These are phyloP conservation scores for Nemotelus nigrinus DNA, from an alignment of 2,888 invertebrate genomes.

Conservation along the genomic window DNA sequence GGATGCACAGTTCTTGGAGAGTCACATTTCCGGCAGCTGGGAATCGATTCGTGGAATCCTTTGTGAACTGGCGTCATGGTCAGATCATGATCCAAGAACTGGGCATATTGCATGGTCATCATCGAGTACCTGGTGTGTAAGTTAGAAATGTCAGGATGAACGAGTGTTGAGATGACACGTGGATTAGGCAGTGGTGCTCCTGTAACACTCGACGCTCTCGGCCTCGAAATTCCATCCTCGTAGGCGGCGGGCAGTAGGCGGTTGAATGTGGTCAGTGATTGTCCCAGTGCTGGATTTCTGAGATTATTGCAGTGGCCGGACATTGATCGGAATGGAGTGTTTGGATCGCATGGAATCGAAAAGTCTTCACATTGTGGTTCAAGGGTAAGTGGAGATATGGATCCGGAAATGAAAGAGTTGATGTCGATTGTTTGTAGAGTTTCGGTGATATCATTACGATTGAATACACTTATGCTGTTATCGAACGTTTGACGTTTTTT, in stretches of 20 bases:
- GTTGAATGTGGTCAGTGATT: conserved; percentile 85
- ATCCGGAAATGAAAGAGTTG: conserved; percentile 73
- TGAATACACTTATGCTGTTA: conserved; percentile 67
- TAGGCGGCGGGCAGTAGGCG: conserved; percentile 86
- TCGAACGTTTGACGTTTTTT: conserved; percentile 81
- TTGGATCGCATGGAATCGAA: conserved; percentile 76
- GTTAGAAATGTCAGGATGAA: conserved; percentile 92
- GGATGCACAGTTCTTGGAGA: conserved; percentile 88
- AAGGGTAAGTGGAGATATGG: conserved; percentile 68
- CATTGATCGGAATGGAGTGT: conserved; percentile 73
- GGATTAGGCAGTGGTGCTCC: conserved; percentile 86
- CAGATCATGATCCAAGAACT: conserved; percentile 93
- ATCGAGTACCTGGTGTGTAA: conserved; percentile 87
- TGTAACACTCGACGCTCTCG: conserved; percentile 77
- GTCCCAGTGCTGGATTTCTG: conserved; percentile 82
- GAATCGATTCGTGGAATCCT: conserved; percentile 90
- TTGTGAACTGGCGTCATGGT: conserved; percentile 94
- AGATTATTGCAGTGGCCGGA: conserved; percentile 91
- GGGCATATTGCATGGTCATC: conserved; percentile 95
- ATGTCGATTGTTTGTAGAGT: conserved; percentile 83
- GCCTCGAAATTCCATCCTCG: conserved; percentile 88
- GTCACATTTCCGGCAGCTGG: conserved; percentile 89
- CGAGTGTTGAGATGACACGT: conserved; percentile 83
- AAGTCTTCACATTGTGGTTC: conserved; percentile 79
- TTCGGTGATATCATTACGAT: conserved; percentile 77